Evolutionary conservation across 2,888 invertebrate genomes (phyloP).

Genomic region (Luperina testacea): DNA sequence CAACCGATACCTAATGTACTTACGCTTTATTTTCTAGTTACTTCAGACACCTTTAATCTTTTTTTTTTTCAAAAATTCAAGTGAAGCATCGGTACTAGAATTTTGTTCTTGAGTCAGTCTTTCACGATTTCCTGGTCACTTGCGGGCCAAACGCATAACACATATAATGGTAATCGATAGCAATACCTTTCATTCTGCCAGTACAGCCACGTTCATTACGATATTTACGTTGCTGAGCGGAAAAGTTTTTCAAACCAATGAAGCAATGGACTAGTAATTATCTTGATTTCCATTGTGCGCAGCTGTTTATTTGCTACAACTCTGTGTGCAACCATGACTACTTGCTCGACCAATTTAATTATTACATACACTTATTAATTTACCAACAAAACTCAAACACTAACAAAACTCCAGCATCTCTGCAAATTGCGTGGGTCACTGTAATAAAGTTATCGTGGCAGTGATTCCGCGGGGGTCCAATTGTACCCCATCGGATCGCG

Average conservation of each 20-base stretch:
- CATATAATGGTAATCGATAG: background rate
- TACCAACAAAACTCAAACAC: slow-evolving; percentile 1
- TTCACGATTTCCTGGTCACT: background rate
- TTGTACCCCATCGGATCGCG: slow-evolving; percentile 78
- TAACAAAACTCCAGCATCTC: slow-evolving; percentile 36
- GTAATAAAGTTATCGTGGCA: slow-evolving; percentile 82
- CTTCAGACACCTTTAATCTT: too few species aligned
- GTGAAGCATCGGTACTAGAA: background rate
- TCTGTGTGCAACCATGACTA: background rate
- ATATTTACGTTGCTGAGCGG: background rate
- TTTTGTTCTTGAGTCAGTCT: background rate
- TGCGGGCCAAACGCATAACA: background rate
- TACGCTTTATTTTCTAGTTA: too few species aligned
- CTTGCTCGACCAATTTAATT: background rate
- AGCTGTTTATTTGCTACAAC: background rate
- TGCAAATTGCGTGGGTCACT: slow-evolving; percentile 80
- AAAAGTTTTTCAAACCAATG: background rate
- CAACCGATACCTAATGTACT: too few species aligned
- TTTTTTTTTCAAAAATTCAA: background rate
- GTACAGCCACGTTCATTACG: too few species aligned
- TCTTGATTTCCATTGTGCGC: background rate
- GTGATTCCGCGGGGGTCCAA: slow-evolving; percentile 83
- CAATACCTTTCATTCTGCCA: background rate
- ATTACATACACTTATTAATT: slow-evolving; percentile 29
- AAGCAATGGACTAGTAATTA: background rate